Evolutionary conservation across 1,140 invertebrate genomes (phyloP).

Genomic region (Palaemon carinicauda): DNA sequence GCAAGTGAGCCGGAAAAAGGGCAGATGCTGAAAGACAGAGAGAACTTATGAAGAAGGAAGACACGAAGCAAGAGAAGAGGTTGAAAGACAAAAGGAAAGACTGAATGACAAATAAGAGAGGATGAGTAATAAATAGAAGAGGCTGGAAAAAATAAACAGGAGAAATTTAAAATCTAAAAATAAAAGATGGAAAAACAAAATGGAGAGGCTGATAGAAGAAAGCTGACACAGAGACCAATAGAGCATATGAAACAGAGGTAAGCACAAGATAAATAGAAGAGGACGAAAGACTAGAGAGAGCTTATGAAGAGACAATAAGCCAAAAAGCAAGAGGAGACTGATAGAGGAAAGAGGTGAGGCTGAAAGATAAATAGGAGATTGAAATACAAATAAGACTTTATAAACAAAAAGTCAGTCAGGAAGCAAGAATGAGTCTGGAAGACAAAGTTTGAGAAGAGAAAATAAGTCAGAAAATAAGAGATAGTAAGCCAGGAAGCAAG

Average conservation of each 20-base stretch:
- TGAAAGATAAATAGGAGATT: neutral
- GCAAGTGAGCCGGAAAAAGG: neutral
- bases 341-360: neutral
- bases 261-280: neutral
- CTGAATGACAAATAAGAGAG: neutral
- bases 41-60: neutral
- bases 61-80: neutral
- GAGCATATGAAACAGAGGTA: neutral
- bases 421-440: neutral
- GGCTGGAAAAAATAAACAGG: neutral
- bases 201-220: neutral
- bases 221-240: neutral
- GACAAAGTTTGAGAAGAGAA: neutral
- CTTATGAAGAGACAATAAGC: neutral
- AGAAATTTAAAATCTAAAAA: too few species aligned
- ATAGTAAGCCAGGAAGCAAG: neutral
- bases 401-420: neutral
- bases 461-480: neutral
- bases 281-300: neutral
- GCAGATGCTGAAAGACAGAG: neutral
- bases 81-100: neutral
- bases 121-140: neutral
- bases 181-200: too few species aligned
- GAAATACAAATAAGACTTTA: neutral
- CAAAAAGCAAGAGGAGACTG: neutral